These are phyloP conservation scores for Nipponia nippon DNA, from an alignment of 2,113 vertebrate species.

Conservation along the genomic window DNA sequence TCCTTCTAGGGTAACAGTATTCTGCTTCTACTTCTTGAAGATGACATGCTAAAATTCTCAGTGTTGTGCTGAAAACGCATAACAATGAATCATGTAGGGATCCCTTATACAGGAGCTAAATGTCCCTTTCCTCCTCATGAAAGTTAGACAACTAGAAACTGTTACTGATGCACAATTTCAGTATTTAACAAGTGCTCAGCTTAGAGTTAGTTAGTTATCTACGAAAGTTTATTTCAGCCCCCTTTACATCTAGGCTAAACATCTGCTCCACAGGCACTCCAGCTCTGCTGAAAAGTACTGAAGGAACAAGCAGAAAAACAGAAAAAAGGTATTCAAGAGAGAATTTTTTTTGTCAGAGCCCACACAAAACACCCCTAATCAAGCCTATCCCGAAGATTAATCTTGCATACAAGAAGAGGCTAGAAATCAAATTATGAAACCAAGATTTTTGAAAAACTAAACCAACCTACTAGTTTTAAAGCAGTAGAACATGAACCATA, in stretches of 20 bases:
- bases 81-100: neutral
- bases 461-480: neutral
- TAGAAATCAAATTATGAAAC: neutral
- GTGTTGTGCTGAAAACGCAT: rapidly evolving
- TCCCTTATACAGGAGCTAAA: neutral
- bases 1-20: neutral
- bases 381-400: neutral
- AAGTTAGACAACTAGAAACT: neutral
- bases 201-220: neutral
- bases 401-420: neutral
- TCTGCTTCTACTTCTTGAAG: neutral
- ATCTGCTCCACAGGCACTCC: neutral
- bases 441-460: neutral
- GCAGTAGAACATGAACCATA: neutral
- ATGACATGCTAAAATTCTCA: neutral
- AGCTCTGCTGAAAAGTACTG: neutral
- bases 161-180: neutral
- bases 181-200: neutral
- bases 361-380: neutral
- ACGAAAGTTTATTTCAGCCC: neutral
- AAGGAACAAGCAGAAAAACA: neutral
- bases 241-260: neutral
- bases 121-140: neutral
- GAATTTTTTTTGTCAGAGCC: neutral
- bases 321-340: neutral